Evolutionary conservation across 2,888 invertebrate genomes (phyloP).

Genomic region (Pristionchus arcanus): DNA sequence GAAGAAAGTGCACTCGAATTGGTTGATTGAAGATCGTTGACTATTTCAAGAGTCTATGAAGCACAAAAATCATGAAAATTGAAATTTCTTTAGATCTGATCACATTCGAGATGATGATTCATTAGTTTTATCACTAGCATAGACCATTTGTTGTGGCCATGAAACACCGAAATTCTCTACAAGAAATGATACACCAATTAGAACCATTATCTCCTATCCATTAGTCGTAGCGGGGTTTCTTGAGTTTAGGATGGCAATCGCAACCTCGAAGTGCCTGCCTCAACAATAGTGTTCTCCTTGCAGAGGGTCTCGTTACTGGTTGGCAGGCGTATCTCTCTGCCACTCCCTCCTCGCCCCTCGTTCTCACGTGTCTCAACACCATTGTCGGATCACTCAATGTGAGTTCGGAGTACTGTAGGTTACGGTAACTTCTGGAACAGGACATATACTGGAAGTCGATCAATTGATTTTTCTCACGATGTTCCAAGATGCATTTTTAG

Average conservation of each 20-base stretch:
- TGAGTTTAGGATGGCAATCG: background rate
- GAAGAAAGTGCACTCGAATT: background rate
- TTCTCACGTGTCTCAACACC: conserved; percentile 63
- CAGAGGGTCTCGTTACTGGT: conserved; percentile 65
- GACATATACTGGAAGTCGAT: background rate
- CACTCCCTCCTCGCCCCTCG: conserved; percentile 63
- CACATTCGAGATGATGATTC: no score
- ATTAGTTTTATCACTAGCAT: no score
- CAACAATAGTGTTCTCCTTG: background rate
- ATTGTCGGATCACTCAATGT: conserved; percentile 64
- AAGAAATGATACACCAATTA: no score
- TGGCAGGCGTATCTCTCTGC: conserved; percentile 64
- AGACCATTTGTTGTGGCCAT: no score
- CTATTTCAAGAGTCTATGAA: no score
- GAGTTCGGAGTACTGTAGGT: background rate
- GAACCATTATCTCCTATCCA: no score
- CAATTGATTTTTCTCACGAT: background rate
- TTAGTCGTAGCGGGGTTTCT: no score
- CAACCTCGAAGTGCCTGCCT: background rate
- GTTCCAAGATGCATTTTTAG: no score
- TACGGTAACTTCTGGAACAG: background rate
- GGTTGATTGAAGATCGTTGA: background rate
- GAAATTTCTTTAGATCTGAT: no score
- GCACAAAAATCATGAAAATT: no score
- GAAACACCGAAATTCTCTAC: no score